These are phyloP conservation scores for Lycia hirtaria DNA, from an alignment of 2,888 invertebrate genomes.

Conservation along the genomic window DNA sequence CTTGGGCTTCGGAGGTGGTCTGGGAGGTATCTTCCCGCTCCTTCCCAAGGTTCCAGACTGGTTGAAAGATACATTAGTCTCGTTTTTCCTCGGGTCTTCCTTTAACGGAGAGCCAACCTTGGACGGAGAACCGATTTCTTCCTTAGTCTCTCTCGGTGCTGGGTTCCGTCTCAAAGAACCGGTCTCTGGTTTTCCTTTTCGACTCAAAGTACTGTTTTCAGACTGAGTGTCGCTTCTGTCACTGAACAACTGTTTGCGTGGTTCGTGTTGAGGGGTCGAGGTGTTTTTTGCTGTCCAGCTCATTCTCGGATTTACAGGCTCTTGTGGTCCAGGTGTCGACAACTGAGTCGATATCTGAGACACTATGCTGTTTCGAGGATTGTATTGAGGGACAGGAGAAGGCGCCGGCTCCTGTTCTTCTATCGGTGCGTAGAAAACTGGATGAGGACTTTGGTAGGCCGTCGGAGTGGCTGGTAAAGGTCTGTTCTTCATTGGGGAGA, in stretches of 20 bases:
- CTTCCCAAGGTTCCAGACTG: slow-evolving; percentile 79
- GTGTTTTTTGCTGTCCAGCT: slow-evolving; percentile 82
- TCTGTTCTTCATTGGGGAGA: slow-evolving; percentile 87
- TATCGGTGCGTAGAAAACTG: slow-evolving; percentile 81
- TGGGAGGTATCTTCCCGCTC: slow-evolving; percentile 90
- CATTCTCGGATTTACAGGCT: slow-evolving; percentile 78
- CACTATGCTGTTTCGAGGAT: slow-evolving; percentile 80
- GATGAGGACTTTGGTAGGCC: slow-evolving; percentile 72
- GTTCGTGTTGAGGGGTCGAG: slow-evolving; percentile 77
- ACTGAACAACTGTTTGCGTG: slow-evolving; percentile 72
- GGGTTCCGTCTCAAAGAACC: slow-evolving; percentile 73
- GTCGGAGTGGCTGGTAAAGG: slow-evolving; percentile 88
- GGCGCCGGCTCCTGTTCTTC: slow-evolving; percentile 83
- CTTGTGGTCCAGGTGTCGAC: slow-evolving; percentile 80
- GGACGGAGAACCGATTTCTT: slow-evolving; percentile 67
- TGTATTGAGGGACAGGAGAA: slow-evolving; percentile 77
- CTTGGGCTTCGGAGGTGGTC: slow-evolving; percentile 93
- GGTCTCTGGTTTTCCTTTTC: slow-evolving; percentile 83
- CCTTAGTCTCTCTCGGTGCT: slow-evolving; percentile 64
- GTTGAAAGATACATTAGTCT: slow-evolving; percentile 65
- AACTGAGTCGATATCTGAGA: slow-evolving; percentile 79
- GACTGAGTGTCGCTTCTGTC: slow-evolving; percentile 69
- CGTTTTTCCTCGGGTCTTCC: slow-evolving; percentile 70
- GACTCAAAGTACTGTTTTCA: slow-evolving; percentile 71
- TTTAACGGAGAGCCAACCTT: slow-evolving; percentile 73